phyloP scores from a whole-genome alignment of 2,888 invertebrate species.

The Athalia rosae region DNA sequence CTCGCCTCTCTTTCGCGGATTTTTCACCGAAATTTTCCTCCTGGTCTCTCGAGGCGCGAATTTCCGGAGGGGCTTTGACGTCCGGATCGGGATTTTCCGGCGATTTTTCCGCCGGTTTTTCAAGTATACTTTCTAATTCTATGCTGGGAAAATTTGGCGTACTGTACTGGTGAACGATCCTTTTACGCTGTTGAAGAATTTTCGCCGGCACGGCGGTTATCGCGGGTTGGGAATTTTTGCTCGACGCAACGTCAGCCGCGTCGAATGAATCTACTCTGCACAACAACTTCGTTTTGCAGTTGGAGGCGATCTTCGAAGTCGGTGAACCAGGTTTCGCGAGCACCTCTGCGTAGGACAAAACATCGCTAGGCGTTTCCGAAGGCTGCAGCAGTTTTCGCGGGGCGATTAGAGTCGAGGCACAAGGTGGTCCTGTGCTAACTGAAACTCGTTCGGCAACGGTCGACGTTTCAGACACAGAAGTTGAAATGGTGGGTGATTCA shows the following conservation, averaged over 20 bases:
- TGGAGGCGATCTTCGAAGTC: not conserved
- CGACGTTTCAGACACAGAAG: not conserved
- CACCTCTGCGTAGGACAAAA: slow-evolving; percentile 42
- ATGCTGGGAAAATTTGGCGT: slow-evolving; percentile 51
- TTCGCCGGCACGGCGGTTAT: slow-evolving; percentile 20
- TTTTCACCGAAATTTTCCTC: not conserved
- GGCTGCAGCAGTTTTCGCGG: not conserved
- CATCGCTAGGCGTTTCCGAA: not conserved
- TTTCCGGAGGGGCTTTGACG: slow-evolving; percentile 9
- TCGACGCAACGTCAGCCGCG: not conserved
- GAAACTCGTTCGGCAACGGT: not conserved
- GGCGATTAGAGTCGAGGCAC: not conserved
- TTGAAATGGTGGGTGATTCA: not conserved
- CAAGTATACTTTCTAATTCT: slow-evolving; percentile 52
- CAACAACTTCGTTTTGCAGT: slow-evolving; percentile 9
- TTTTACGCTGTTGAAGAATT: slow-evolving; percentile 37
- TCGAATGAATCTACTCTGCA: slow-evolving; percentile 41
- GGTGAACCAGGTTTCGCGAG: slow-evolving; percentile 19
- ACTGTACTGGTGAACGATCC: slow-evolving; percentile 53
- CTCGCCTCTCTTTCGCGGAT: not conserved
- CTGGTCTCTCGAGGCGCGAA: not conserved
- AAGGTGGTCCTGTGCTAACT: too few relatives aligned
- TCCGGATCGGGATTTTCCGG: too few relatives aligned
- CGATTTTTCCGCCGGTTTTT: slow-evolving; percentile 47
- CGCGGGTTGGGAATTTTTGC: not conserved